Base-by-base conservation (phyloP, 2,113 vertebrate genomes). In the Campylomormyrus tamandua region DNA sequence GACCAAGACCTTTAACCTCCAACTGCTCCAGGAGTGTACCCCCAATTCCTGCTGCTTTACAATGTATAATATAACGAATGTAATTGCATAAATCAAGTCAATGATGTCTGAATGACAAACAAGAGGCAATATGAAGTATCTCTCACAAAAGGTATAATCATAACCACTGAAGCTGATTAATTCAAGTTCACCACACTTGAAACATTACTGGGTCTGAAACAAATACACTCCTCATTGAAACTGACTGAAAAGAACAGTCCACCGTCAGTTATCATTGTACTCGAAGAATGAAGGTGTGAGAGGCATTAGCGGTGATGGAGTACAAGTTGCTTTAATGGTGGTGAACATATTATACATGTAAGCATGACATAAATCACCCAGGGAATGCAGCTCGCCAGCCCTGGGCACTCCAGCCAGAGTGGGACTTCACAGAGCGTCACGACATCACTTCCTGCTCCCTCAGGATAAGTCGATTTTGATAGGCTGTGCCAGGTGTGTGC, bases 51-150 rank as follows among this genome's bases (percentile, higher is more conserved):
- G 27, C 62, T 31, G 27, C 27, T 42, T 42, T 42, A 42, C 4
- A 39, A 42, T 13, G 62, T 31, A 4, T n/a, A 31, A 70, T 70
- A 70, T 70, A 27, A 13, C 3, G 0, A 31, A 31, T 13, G 62
- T 31, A 70, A 31, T 13, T 70, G 62, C 62, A 31, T 27, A 31
- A 66, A 70, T 13, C 9, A 31, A 70, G 62, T 31, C 62, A 13
- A 13, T 27, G 62, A 31, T 70, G n/a, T 31, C 27, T 5, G 62
- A 13, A 27, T 70, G 62, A 31, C 62, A 27, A 70, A 31, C n/a
- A 31, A 31, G 62, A 70, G n/a, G n/a, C n/a, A 31, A 27, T 56
- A 89, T 91, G 46, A 92, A 91, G 88, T 15, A 70, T 27, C n/a
- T 70, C 62, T 70, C 27, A 70, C n/a, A 70, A 31, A 70, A 70